These are phyloP conservation scores for Argyrosomus regius DNA, from an alignment of 2,797 vertebrate genomes.

Conservation along the genomic window DNA sequence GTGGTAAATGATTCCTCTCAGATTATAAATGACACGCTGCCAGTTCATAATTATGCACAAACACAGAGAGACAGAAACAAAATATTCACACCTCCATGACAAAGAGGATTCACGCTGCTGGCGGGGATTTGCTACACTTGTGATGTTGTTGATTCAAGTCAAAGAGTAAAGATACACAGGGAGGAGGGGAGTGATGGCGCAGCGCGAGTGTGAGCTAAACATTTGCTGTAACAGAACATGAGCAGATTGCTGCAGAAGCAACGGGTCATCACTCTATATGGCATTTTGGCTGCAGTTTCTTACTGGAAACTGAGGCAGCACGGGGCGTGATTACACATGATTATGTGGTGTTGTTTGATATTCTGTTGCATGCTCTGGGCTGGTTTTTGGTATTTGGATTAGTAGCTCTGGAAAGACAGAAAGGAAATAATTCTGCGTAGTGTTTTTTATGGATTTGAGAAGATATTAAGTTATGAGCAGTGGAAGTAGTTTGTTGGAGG, in stretches of 20 bases:
- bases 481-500: neutral
- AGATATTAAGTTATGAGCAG: conserved; percentile 7
- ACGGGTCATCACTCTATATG: conserved; percentile 28
- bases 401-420: conserved; percentile 6
- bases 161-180: conserved; percentile 37
- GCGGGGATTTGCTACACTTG: conserved; percentile 36
- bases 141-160: conserved; percentile 65
- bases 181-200: neutral
- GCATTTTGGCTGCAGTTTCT: conserved; percentile 20
- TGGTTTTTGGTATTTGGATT: neutral
- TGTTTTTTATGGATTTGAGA: neutral
- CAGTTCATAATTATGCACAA: conserved; percentile 58
- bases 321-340: conserved; percentile 2
- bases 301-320: neutral
- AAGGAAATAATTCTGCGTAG: neutral
- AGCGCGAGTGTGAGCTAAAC: conserved; percentile 22
- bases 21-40: conserved; percentile 49
- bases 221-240: conserved; percentile 42
- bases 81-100: conserved; percentile 51
- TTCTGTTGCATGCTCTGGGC: neutral
- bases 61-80: conserved; percentile 43
- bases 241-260: conserved; percentile 52
- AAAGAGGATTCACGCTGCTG: conserved; percentile 35
- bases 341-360: neutral
- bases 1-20: conserved; percentile 51